Conservation (phyloP, 2,797 vertebrate species). For the Hippoglossus hippoglossus region DNA sequence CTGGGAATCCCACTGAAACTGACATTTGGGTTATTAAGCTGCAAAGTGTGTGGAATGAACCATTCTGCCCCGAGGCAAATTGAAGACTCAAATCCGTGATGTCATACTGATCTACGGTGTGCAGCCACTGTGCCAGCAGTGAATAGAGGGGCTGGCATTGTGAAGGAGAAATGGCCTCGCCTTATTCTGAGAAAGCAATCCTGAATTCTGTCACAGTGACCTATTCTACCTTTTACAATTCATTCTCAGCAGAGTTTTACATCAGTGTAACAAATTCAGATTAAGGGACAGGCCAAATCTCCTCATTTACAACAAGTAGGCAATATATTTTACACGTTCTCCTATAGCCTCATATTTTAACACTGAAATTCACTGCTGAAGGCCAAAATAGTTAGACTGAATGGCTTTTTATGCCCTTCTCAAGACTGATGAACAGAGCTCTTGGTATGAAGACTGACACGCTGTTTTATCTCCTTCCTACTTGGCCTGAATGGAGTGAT, state of each 20-base stretch:
- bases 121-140: constrained; percentile 3
- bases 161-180: constrained; percentile 36
- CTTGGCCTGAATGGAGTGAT: constrained; percentile 50
- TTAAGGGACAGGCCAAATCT: constrained; percentile 17
- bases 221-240: constrained; percentile 50
- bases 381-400: constrained; percentile 11
- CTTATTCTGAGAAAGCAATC: constrained; percentile 39
- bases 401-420: constrained; percentile 29
- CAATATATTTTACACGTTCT: constrained; percentile 30
- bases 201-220: constrained; percentile 53
- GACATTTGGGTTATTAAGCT: constrained; percentile 25
- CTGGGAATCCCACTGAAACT: constrained; percentile 18
- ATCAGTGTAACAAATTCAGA: constrained; percentile 46
- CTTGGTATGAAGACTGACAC: constrained; percentile 32
- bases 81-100: constrained; percentile 42
- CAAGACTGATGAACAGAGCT: constrained; percentile 47
- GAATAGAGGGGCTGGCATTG: constrained; percentile 34
- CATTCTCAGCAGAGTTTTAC: constrained; percentile 38
- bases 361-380: constrained; percentile 15
- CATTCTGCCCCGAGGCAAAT: constrained; percentile 23
- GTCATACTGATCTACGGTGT: constrained; percentile 45
- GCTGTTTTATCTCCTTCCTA: constrained; percentile 35
- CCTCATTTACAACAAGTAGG: constrained; percentile 16
- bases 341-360: constrained; percentile 27
- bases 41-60: constrained; percentile 28